Evolutionary conservation across 2,797 vertebrate genomes (phyloP).

Genomic region (Stomatorhinus walkeri): DNA sequence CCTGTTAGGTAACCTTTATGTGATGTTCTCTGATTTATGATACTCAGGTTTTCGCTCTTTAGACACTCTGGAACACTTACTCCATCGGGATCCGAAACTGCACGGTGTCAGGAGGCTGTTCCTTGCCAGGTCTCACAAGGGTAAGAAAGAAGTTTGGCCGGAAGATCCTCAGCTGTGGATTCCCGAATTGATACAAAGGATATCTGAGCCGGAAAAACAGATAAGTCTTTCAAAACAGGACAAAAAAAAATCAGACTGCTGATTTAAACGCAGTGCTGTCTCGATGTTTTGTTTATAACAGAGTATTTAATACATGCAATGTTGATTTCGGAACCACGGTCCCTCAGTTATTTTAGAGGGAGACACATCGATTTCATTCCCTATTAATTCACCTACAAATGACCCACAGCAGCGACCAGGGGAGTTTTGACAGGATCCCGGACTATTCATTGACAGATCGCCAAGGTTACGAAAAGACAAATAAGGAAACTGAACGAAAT

Average conservation of each 20-base stretch:
- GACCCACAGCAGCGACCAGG: background rate
- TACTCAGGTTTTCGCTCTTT: background rate
- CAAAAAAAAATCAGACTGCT: background rate
- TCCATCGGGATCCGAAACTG: constrained; percentile 91
- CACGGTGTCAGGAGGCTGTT: constrained; percentile 77
- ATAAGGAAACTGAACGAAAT: background rate
- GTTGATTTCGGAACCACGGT: background rate
- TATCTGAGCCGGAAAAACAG: constrained; percentile 55
- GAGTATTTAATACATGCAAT: background rate
- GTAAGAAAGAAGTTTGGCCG: constrained; percentile 81
- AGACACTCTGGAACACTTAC: constrained; percentile 66
- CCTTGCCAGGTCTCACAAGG: constrained; percentile 79
- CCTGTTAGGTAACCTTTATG: background rate
- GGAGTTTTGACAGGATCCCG: background rate
- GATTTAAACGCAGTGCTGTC: background rate
- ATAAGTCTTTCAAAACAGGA: background rate
- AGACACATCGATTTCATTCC: background rate
- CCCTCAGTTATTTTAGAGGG: background rate
- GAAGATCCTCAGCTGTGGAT: constrained; percentile 87
- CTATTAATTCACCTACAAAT: background rate
- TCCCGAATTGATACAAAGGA: constrained; percentile 82
- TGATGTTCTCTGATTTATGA: background rate
- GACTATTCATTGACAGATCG: background rate
- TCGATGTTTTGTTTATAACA: background rate
- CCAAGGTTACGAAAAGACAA: background rate